Evolutionary conservation across 1,140 invertebrate genomes (phyloP).

Genomic region (Papilio glaucus): DNA sequence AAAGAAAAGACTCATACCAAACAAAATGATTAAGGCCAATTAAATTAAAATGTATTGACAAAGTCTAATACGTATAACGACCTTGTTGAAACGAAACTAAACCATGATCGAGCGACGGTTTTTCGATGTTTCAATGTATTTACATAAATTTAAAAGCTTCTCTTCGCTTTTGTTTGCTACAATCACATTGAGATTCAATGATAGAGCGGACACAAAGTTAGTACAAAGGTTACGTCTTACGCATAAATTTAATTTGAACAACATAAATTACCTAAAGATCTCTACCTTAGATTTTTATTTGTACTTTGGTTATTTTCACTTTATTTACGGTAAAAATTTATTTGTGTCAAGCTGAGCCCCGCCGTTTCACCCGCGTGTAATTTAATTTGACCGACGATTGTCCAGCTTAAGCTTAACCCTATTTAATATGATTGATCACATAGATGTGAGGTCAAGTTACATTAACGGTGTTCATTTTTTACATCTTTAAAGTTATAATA

Average conservation of each 20-base stretch:
- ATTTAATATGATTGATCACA: too few species aligned
- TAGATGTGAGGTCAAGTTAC: too few species aligned
- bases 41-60: constrained; percentile 5
- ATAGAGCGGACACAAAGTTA: constrained; percentile 5
- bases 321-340: too few species aligned
- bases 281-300: too few species aligned
- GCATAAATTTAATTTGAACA: constrained; percentile 4
- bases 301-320: too few species aligned
- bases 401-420: too few species aligned
- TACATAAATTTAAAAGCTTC: constrained; percentile 24
- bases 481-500: not conserved
- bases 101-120: constrained; percentile 6
- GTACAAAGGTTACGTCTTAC: constrained; percentile 1
- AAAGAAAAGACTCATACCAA: not conserved
- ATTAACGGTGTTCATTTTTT: too few species aligned
- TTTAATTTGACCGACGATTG: too few species aligned
- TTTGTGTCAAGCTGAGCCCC: too few species aligned
- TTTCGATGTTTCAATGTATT: constrained; percentile 23
- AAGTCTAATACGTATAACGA: not conserved
- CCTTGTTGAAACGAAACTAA: constrained; percentile 19
- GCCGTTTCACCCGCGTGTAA: too few species aligned
- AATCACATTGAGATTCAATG: constrained; percentile 17
- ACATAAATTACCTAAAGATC: too few species aligned
- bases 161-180: constrained; percentile 20
- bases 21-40: not conserved